Evolutionary conservation across 2,113 vertebrate genomes (phyloP).

Genomic region (Furnarius figulus): DNA sequence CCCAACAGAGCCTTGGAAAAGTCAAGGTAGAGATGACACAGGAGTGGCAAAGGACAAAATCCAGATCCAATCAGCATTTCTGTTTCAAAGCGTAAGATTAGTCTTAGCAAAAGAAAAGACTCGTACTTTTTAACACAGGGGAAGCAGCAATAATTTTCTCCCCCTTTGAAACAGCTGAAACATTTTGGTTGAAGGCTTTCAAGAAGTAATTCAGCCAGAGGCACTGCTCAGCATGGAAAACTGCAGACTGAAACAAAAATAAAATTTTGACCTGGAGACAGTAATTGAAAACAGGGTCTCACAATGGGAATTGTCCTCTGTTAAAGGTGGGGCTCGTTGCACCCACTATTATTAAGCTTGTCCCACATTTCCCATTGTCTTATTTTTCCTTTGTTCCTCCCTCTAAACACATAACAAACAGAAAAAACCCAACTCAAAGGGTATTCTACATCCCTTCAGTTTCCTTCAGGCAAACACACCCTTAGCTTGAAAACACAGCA

Average conservation of each 20-base stretch:
- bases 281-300: not conserved
- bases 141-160: not conserved
- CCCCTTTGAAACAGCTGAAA: not conserved
- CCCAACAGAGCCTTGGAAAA: not conserved
- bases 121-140: not conserved
- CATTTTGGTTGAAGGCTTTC: conserved; percentile 16
- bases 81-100: not conserved
- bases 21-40: not conserved
- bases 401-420: conserved; percentile 36
- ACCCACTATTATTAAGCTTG: not conserved
- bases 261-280: not conserved
- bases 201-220: not conserved
- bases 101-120: not conserved
- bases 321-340: not conserved
- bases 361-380: conserved; percentile 22
- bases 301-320: conserved; percentile 2
- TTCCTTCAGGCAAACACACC: conserved; percentile 32
- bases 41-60: not conserved
- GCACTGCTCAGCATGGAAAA: conserved; percentile 6
- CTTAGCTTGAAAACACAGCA: not conserved
- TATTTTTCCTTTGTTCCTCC: conserved; percentile 52
- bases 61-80: not conserved
- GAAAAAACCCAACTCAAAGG: not conserved
- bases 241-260: not conserved
- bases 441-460: not conserved